phyloP scores from a whole-genome alignment of 2,888 invertebrate species.

The Shargacucullia verbasci region DNA sequence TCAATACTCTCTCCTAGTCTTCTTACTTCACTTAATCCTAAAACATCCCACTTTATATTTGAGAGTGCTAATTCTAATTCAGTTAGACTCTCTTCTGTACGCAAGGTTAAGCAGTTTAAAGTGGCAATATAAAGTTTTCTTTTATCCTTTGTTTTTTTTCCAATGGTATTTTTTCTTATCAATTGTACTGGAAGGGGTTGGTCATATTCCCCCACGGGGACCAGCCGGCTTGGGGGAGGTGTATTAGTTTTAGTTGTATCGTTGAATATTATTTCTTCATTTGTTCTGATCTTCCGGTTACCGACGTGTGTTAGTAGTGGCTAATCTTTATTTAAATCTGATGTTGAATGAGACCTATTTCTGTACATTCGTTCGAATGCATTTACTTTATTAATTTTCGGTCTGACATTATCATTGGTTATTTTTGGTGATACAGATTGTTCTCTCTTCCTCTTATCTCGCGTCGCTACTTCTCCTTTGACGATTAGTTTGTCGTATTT shows the following conservation, averaged over 20 bases:
- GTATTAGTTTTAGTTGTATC: not conserved
- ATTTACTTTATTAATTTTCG: conserved; percentile 18
- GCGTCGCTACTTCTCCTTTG: too few relatives aligned
- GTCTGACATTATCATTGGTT: not conserved
- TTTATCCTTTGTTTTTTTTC: not conserved
- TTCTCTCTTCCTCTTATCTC: too few relatives aligned
- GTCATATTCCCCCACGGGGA: not conserved
- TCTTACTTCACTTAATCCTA: too few relatives aligned
- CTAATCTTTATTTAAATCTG: conserved; percentile 29
- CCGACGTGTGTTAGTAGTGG: conserved; percentile 19
- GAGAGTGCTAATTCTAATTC: not conserved
- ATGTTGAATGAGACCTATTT: conserved; percentile 20
- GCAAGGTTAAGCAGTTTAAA: not conserved
- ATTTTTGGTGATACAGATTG: too few relatives aligned
- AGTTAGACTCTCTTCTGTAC: not conserved
- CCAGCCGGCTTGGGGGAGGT: conserved; percentile 5
- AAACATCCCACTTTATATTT: too few relatives aligned
- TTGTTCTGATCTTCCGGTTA: conserved; percentile 9
- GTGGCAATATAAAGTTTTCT: conserved; percentile 1
- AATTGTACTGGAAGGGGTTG: conserved; percentile 2
- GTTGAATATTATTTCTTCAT: not conserved
- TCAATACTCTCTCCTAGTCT: too few relatives aligned
- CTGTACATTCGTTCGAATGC: conserved; percentile 29
- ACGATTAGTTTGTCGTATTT: too few relatives aligned
- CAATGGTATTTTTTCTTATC: not conserved